Conservation (phyloP, 2,113 vertebrate species). For the Tilapia sparmanii region DNA sequence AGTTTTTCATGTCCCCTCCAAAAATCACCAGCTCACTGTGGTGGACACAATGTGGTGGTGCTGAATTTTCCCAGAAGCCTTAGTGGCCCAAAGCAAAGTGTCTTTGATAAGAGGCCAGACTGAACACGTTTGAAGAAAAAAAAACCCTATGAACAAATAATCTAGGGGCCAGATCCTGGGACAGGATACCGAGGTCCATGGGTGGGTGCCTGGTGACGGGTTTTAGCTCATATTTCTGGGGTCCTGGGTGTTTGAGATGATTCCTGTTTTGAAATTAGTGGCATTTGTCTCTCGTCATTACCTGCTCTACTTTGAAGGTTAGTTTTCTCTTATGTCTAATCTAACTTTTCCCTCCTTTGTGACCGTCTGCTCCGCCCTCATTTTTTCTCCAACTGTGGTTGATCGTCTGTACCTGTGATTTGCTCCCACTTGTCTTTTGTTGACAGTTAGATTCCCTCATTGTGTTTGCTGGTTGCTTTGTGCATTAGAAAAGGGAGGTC, state of each 20-base stretch:
- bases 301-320: background rate
- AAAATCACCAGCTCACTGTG: background rate
- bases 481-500: background rate
- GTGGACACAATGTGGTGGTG: background rate
- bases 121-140: background rate
- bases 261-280: background rate
- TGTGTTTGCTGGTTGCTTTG: background rate
- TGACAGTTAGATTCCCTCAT: background rate
- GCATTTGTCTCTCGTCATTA: background rate
- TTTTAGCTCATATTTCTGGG: fast-evolving
- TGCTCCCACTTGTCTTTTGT: background rate
- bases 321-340: background rate
- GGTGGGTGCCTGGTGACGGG: background rate
- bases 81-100: background rate
- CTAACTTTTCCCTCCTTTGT: background rate
- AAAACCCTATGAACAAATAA: background rate
- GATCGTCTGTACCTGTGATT: background rate
- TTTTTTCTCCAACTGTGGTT: background rate
- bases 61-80: background rate
- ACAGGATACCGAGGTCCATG: background rate
- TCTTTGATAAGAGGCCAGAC: background rate
- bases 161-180: fast-evolving
- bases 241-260: background rate
- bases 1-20: background rate
- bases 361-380: background rate